Conservation (phyloP, 2,888 invertebrate species). For the Phortica okadai region DNA sequence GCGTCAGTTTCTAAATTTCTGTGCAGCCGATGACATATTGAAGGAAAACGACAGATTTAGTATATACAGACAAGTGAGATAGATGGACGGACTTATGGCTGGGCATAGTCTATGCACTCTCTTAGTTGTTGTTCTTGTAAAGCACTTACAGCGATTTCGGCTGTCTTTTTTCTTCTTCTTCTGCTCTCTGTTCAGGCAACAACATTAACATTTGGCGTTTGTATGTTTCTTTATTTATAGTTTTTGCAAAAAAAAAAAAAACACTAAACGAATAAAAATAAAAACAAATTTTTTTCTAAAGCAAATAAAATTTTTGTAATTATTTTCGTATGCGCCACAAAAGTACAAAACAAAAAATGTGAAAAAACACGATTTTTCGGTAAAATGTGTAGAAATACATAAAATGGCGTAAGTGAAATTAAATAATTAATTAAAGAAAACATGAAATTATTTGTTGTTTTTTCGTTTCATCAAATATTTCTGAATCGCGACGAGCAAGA, state of each 20-base stretch:
- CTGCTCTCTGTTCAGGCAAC: neutral
- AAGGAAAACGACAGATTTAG: slow-evolving; percentile 72
- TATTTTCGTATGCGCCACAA: slow-evolving; percentile 53
- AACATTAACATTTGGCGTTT: slow-evolving; percentile 25
- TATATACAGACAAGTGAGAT: slow-evolving; percentile 55
- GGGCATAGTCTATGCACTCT: neutral
- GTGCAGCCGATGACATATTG: slow-evolving; percentile 66
- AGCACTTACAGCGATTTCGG: slow-evolving; percentile 43
- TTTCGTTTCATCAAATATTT: neutral
- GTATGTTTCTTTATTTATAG: slow-evolving; percentile 38
- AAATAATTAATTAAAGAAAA: slow-evolving; percentile 1
- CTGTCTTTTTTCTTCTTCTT: neutral
- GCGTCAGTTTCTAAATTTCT: neutral
- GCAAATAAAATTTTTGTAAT: slow-evolving; percentile 49
- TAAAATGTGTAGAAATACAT: neutral
- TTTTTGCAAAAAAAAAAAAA: neutral
- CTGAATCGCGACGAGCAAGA: neutral
- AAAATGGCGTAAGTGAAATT: slow-evolving; percentile 17
- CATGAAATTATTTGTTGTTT: neutral
- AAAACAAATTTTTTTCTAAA: neutral
- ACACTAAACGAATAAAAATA: neutral
- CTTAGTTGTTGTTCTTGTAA: slow-evolving; percentile 16
- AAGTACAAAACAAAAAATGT: neutral
- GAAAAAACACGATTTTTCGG: neutral
- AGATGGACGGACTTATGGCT: slow-evolving; percentile 24